Evolutionary conservation across 2,888 invertebrate species (phyloP).

Genomic region (Ferrisia virgata): DNA sequence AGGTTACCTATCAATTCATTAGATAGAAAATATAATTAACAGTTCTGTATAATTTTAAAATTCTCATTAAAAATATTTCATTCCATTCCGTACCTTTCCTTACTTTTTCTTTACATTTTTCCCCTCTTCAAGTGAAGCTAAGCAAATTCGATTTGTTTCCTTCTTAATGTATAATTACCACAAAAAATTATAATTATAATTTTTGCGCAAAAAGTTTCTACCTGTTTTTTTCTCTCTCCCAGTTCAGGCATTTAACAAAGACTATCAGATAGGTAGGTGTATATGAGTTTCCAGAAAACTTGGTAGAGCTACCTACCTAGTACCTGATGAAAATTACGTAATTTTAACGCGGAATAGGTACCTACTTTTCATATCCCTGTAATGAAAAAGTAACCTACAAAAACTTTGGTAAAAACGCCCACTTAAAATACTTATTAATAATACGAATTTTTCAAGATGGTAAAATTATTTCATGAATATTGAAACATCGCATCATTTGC

Average conservation of each 20-base stretch:
- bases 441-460: not conserved
- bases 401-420: not conserved
- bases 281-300: not conserved
- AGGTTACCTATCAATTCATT: too few relatives aligned
- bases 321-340: not conserved
- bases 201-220: not conserved
- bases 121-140: too few relatives aligned
- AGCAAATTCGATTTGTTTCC: too few relatives aligned
- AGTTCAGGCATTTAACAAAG: not conserved
- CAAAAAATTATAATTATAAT: too few relatives aligned
- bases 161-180: too few relatives aligned
- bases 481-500: conserved; percentile 14
- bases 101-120: too few relatives aligned
- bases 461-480: conserved; percentile 1
- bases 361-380: not conserved
- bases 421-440: not conserved
- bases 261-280: not conserved
- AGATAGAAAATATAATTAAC: too few relatives aligned
- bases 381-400: not conserved
- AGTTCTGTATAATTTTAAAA: too few relatives aligned
- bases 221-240: not conserved
- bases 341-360: too few relatives aligned
- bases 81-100: too few relatives aligned
- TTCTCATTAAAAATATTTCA: too few relatives aligned
- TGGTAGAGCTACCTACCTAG: not conserved